Conservation (phyloP, 2,113 vertebrate genomes). For the Zingel zingel region DNA sequence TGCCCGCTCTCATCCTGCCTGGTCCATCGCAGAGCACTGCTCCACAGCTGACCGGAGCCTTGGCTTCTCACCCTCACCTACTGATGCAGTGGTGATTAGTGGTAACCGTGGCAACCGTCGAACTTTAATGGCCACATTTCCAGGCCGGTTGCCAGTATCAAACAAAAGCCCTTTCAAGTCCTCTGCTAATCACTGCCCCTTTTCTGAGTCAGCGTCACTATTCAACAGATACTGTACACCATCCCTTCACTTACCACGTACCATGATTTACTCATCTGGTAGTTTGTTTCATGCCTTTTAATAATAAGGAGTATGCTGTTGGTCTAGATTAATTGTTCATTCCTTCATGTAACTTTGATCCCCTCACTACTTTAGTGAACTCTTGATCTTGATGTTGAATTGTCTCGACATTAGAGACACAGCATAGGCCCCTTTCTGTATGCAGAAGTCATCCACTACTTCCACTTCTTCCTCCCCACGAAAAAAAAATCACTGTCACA, state of each 20-base stretch:
- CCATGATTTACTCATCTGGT: background rate
- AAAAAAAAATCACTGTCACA: background rate
- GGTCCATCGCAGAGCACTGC: conserved; percentile 18
- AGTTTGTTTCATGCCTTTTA: background rate
- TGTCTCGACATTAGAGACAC: background rate
- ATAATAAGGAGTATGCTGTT: background rate
- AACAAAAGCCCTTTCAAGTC: conserved; percentile 53
- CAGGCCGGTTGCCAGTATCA: conserved; percentile 47
- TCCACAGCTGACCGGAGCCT: conserved; percentile 40
- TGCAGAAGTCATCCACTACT: background rate
- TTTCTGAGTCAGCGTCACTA: conserved; percentile 37
- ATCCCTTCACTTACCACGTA: background rate
- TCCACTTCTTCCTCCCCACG: background rate
- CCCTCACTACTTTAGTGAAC: background rate
- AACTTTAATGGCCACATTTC: conserved; percentile 58
- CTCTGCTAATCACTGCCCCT: conserved; percentile 33
- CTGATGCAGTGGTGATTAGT: conserved; percentile 38
- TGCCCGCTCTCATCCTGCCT: background rate
- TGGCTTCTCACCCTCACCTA: conserved; percentile 55
- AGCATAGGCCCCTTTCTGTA: background rate
- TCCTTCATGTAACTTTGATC: background rate
- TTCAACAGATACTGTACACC: background rate
- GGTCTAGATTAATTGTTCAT: background rate
- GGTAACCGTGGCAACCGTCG: conserved; percentile 67
- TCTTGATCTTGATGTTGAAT: background rate